phyloP scores from a whole-genome alignment of 2,797 vertebrate species.

The Amblyopsis hoosieri region DNA sequence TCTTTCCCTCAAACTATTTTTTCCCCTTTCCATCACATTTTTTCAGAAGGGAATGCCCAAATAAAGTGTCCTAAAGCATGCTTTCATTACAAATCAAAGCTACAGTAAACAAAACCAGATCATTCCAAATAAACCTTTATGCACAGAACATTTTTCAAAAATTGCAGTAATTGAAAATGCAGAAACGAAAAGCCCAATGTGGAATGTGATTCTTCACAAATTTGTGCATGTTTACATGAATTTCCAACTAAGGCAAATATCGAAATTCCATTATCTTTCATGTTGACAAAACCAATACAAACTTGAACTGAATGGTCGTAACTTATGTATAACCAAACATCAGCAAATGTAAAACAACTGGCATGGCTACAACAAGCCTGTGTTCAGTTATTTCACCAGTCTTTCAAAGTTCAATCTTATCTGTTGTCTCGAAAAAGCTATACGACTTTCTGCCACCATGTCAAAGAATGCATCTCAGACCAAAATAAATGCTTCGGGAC shows the following conservation, averaged over 20 bases:
- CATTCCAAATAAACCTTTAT: conserved; percentile 24
- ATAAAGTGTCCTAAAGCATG: conserved; percentile 57
- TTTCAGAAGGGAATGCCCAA: conserved; percentile 65
- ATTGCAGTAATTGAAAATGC: neutral
- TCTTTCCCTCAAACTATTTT: conserved; percentile 35
- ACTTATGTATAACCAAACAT: neutral
- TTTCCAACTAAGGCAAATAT: neutral
- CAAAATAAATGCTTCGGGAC: no score
- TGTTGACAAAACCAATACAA: neutral
- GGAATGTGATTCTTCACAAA: neutral
- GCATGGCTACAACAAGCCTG: neutral
- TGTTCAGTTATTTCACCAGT: neutral
- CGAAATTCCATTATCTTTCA: neutral
- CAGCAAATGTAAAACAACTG: neutral
- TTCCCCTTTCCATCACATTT: conserved; percentile 32
- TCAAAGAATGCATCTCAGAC: no score
- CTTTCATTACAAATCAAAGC: conserved; percentile 55
- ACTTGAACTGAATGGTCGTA: neutral
- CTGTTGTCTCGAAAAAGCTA: neutral
- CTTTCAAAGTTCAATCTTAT: neutral
- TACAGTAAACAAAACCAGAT: conserved; percentile 29
- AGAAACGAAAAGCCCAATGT: conserved; percentile 8
- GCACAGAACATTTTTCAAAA: conserved; percentile 12
- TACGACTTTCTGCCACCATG: no score
- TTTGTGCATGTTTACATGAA: neutral